Percentiles rank a stretch among this genome's conserved stretches.
Evolutionary conservation across 2,888 invertebrate species (phyloP).

Genomic region (Horisme vitalbata): DNA sequence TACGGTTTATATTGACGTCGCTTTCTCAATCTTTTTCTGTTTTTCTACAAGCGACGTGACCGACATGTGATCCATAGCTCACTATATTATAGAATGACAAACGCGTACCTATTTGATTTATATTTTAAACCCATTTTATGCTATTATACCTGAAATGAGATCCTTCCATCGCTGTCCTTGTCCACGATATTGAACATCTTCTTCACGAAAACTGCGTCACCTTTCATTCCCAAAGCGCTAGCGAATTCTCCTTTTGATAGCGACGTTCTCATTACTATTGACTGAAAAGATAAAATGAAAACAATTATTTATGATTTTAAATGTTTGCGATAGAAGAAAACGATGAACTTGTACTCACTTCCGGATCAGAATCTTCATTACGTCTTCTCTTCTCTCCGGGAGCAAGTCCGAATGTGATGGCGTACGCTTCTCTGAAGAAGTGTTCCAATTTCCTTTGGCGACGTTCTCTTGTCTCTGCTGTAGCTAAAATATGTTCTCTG

Average conservation of each 20-base stretch:
- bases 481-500: slow-evolving; percentile 93
- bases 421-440: slow-evolving; percentile 98
- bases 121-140: too few relatives aligned
- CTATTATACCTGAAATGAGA: slow-evolving; percentile 93
- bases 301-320: neutral
- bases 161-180: slow-evolving; percentile 95
- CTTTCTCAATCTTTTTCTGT: too few relatives aligned
- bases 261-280: slow-evolving; percentile 96
- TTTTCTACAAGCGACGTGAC: too few relatives aligned
- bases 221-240: slow-evolving; percentile 96
- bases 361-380: slow-evolving; percentile 89
- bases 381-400: slow-evolving; percentile 92
- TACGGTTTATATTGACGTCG: too few relatives aligned
- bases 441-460: slow-evolving; percentile 96
- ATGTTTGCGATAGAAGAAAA: too few relatives aligned
- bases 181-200: slow-evolving; percentile 99
- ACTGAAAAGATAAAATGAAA: too few relatives aligned
- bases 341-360: too few relatives aligned
- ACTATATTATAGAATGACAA: too few relatives aligned
- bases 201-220: slow-evolving; percentile 96
- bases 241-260: slow-evolving; percentile 96
- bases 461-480: slow-evolving; percentile 96
- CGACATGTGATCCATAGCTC: too few relatives aligned
- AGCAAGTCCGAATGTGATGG: slow-evolving; percentile 93
- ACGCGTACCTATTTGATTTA: too few relatives aligned